These are phyloP conservation scores for Athalia circularis DNA, from an alignment of 2,888 invertebrate species.

Conservation along the genomic window DNA sequence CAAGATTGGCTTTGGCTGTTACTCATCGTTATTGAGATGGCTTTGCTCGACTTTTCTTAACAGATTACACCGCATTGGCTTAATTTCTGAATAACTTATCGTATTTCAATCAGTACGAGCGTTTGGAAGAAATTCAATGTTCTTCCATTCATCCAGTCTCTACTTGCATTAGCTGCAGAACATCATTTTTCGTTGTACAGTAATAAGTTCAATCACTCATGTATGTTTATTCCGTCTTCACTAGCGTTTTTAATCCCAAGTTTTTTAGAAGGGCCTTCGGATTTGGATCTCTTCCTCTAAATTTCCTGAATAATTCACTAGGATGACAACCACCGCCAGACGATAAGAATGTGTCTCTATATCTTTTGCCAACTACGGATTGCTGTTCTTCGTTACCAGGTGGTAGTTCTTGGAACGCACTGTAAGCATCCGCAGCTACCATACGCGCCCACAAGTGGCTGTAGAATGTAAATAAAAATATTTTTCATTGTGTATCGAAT, in stretches of 20 bases:
- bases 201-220: neutral
- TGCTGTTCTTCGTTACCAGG: slow-evolving; percentile 76
- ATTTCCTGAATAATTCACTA: slow-evolving; percentile 90
- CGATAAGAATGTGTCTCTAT: slow-evolving; percentile 88
- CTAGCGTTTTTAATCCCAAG: slow-evolving; percentile 74
- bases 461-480: slow-evolving; percentile 89
- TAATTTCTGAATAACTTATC: no score
- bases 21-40: no score
- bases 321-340: slow-evolving; percentile 89
- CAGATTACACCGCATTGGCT: no score
- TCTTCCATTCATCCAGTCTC: no score
- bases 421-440: slow-evolving; percentile 93
- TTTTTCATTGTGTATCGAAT: slow-evolving; percentile 81
- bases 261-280: slow-evolving; percentile 86
- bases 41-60: no score
- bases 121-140: no score
- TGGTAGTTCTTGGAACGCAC: slow-evolving; percentile 84
- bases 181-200: no score
- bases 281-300: slow-evolving; percentile 94
- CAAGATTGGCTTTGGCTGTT: no score
- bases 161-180: no score
- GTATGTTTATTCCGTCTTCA: slow-evolving; percentile 5
- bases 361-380: slow-evolving; percentile 81
- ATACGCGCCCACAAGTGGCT: slow-evolving; percentile 90
- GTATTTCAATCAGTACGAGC: no score